These are phyloP conservation scores for Scolanthus callimorphus DNA, from an alignment of 92 coral and sea anemone species.

Conservation along the genomic window DNA sequence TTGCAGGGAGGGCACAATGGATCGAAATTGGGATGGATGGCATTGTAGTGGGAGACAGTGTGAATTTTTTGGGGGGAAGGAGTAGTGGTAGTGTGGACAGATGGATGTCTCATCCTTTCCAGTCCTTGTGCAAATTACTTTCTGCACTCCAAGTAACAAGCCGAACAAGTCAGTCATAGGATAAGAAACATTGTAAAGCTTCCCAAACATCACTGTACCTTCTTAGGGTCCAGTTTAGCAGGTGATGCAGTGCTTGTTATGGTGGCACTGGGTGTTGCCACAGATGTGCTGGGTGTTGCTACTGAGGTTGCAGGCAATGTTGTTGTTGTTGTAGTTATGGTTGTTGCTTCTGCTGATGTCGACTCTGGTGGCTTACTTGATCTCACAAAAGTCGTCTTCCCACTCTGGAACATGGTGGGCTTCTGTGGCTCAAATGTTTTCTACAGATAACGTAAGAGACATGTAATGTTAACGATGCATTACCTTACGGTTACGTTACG, in stretches of 20 bases:
- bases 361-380: constrained; percentile 15
- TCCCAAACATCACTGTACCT: constrained; percentile 1
- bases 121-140: too few relatives aligned
- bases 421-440: constrained; percentile 30
- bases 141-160: too few relatives aligned
- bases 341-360: too few relatives aligned
- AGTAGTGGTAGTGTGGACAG: too few relatives aligned
- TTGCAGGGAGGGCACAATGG: too few relatives aligned
- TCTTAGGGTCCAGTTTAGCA: constrained; percentile 1
- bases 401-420: constrained; percentile 99
- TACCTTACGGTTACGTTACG: too few relatives aligned
- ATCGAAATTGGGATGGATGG: too few relatives aligned
- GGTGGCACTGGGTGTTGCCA: constrained; percentile 10
- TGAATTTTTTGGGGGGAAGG: too few relatives aligned
- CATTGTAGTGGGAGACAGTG: too few relatives aligned
- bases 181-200: not conserved
- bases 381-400: constrained; percentile 85
- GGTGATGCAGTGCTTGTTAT: constrained; percentile 8
- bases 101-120: too few relatives aligned
- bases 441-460: constrained; percentile 8
- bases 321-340: constrained; percentile 18
- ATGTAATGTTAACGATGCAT: too few relatives aligned
- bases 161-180: too few relatives aligned
- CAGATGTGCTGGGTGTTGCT: not conserved
- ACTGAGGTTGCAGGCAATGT: constrained; percentile 5